A percentile compares a stretch with the other conserved stretches of the same genome.
phyloP scores from a whole-genome alignment of 2,113 vertebrate genomes.

The Upupa epops region DNA sequence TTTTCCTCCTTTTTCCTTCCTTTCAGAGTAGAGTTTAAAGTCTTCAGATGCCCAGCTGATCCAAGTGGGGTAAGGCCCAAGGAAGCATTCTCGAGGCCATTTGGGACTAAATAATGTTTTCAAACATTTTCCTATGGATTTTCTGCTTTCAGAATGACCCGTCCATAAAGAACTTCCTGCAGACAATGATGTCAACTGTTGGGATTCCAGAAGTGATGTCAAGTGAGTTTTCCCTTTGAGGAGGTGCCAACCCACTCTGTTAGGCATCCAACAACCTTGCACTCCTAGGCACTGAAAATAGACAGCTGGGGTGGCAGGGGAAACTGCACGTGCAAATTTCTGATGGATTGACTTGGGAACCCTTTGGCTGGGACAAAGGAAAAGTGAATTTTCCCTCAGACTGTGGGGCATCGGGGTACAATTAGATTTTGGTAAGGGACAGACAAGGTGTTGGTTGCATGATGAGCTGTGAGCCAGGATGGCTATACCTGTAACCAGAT shows the following conservation, averaged over 20 bases:
- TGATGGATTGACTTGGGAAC: background rate
- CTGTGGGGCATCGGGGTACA: rapidly evolving
- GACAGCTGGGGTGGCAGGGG: no score
- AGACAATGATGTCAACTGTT: slow-evolving; percentile 67
- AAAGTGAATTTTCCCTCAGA: background rate
- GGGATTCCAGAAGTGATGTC: slow-evolving; percentile 81
- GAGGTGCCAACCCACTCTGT: background rate
- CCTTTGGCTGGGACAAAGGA: background rate
- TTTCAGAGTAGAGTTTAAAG: slow-evolving; percentile 47
- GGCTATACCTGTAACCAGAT: background rate
- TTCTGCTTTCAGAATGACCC: slow-evolving; percentile 51
- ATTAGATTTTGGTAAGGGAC: background rate
- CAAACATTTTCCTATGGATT: background rate
- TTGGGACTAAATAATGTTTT: background rate
- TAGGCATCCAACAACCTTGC: background rate
- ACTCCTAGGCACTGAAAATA: no score
- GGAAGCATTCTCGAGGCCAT: background rate
- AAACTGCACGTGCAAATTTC: background rate
- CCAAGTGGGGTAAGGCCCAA: slow-evolving; percentile 38
- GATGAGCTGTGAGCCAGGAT: background rate
- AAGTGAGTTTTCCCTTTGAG: slow-evolving; percentile 65
- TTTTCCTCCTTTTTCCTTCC: background rate
- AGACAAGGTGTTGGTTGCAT: background rate
- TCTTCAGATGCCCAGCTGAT: slow-evolving; percentile 22
- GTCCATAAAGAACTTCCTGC: slow-evolving; percentile 64